Conservation (phyloP, 2,888 invertebrate genomes). For the Capitulum mitella region DNA sequence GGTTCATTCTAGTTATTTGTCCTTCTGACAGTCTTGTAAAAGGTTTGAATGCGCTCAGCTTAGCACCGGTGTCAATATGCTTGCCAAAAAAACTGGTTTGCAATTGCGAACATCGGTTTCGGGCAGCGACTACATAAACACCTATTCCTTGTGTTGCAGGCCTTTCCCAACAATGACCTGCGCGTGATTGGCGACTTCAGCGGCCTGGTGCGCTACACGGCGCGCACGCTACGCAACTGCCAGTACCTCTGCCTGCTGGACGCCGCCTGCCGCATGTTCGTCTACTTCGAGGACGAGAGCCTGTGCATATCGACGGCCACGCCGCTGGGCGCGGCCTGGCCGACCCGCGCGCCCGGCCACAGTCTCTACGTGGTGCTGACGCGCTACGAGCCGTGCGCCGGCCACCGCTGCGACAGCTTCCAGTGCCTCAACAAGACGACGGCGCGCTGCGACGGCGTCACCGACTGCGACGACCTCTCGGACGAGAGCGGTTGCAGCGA, state of each 20-base stretch:
- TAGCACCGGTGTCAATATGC: no score
- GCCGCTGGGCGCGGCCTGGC: conserved; percentile 16
- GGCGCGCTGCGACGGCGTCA: conserved; percentile 15
- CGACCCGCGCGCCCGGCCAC: conserved; percentile 12
- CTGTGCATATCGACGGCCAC: conserved; percentile 12
- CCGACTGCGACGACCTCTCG: conserved; percentile 20
- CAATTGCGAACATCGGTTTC: no score
- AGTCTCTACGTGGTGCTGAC: conserved; percentile 7
- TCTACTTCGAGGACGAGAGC: conserved; percentile 25
- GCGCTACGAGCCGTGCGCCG: neutral
- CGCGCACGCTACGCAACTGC: conserved; percentile 19
- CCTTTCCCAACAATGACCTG: conserved; percentile 24
- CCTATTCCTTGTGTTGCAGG: neutral
- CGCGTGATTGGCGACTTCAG: conserved; percentile 11
- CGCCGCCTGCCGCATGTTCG: conserved; percentile 11
- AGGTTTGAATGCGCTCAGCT: no score
- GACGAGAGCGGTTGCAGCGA: conserved; percentile 20
- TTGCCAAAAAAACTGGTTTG: no score
- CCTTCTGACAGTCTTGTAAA: no score
- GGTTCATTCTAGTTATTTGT: no score
- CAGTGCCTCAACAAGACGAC: conserved; percentile 16
- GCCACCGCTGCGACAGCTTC: conserved; percentile 12
- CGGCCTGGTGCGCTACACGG: conserved; percentile 24
- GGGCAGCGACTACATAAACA: no score
- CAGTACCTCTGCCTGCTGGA: conserved; percentile 21